These are phyloP conservation scores for Andrena minutula DNA, from an alignment of 2,888 invertebrate species.

Conservation along the genomic window DNA sequence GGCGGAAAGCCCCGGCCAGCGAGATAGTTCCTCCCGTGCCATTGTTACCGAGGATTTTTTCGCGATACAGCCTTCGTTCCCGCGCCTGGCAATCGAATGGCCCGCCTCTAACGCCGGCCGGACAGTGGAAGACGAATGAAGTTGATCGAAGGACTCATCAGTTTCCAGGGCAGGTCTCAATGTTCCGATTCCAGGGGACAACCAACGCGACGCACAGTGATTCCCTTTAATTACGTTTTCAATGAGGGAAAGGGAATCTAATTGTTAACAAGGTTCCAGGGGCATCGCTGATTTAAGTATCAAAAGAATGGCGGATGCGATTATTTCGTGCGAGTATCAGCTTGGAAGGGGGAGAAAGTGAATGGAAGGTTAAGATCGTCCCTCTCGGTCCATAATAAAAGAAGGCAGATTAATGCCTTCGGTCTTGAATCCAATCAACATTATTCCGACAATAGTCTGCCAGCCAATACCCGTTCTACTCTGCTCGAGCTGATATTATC, in stretches of 20 bases:
- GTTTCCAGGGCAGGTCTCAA: not conserved
- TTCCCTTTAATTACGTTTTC: not conserved
- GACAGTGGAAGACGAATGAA: constrained; percentile 24
- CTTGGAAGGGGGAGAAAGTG: constrained; percentile 40
- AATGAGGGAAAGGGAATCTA: not conserved
- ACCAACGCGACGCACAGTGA: too few relatives aligned
- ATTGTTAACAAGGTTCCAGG: constrained; percentile 1
- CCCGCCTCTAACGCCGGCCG: not conserved
- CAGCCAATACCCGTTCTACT: constrained; percentile 82
- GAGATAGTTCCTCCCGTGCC: constrained; percentile 57
- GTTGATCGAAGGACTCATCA: not conserved
- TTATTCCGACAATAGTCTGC: constrained; percentile 84
- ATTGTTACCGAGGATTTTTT: constrained; percentile 68
- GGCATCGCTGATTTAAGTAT: not conserved
- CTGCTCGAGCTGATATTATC: constrained; percentile 81
- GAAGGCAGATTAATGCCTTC: constrained; percentile 85
- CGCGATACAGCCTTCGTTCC: constrained; percentile 64
- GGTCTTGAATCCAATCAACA: constrained; percentile 85
- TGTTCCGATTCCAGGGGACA: not conserved
- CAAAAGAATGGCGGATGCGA: not conserved
- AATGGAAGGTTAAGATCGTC: constrained; percentile 59
- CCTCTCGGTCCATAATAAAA: constrained; percentile 82
- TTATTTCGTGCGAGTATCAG: constrained; percentile 62
- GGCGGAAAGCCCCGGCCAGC: constrained; percentile 54
- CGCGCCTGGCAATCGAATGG: constrained; percentile 8